A percentile compares a stretch with the other conserved stretches of the same genome.
These are phyloP conservation scores for Neotoxoptera formosana DNA, from an alignment of 1,140 invertebrate genomes.

Conservation along the genomic window DNA sequence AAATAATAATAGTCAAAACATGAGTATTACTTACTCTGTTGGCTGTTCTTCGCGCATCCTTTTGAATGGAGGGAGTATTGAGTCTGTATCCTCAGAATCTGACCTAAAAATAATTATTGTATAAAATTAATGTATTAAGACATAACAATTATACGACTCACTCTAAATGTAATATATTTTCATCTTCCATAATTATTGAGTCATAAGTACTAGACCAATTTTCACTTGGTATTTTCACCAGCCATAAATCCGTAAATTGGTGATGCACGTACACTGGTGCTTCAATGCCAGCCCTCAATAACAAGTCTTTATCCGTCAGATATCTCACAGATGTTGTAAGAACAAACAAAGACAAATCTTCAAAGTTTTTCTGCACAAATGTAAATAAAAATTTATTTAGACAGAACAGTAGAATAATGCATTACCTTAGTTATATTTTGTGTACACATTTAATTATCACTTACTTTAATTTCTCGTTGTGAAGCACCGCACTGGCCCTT, in stretches of 20 bases:
- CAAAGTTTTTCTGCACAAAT: constrained; percentile 1
- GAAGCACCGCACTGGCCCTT: constrained; percentile 39
- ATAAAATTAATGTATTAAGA: not conserved
- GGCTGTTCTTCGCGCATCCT: not conserved
- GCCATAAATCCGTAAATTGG: not conserved
- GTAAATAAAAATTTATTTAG: not conserved
- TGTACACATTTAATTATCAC: not conserved
- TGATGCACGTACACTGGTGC: constrained; percentile 17
- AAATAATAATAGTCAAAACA: not conserved
- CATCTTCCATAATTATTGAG: not conserved
- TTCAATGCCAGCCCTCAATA: constrained; percentile 30
- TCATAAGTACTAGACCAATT: not conserved
- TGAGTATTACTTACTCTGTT: not conserved
- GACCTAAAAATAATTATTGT: not conserved
- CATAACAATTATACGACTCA: not conserved
- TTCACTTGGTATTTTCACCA: constrained; percentile 12
- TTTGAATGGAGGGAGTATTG: not conserved
- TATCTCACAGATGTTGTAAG: not conserved
- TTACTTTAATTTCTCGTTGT: constrained; percentile 44
- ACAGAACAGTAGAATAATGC: not conserved
- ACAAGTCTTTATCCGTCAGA: not conserved
- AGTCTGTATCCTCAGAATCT: not conserved
- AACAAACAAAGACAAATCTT: not conserved
- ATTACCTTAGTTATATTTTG: not conserved
- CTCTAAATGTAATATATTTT: not conserved